These are phyloP conservation scores for Blera fallax DNA, from an alignment of 2,888 invertebrate genomes.

Conservation along the genomic window DNA sequence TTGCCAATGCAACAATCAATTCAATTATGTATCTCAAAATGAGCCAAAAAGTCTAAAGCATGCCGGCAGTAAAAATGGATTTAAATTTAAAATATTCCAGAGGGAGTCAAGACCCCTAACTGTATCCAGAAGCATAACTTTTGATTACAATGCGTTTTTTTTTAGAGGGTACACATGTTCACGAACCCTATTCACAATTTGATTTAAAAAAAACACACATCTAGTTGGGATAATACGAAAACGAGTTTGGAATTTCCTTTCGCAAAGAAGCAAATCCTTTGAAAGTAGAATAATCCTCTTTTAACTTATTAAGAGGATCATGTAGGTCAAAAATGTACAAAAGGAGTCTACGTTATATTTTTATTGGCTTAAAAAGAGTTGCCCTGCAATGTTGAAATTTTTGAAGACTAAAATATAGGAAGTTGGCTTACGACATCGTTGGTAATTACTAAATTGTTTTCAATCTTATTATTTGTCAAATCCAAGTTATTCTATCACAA, in stretches of 20 bases:
- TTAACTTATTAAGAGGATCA: background rate
- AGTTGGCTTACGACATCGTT: background rate
- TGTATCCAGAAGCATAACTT: background rate
- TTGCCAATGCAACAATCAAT: background rate
- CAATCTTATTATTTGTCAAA: no score
- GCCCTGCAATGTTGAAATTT: background rate
- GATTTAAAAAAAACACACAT: background rate
- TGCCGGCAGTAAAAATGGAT: background rate
- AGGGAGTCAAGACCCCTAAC: background rate
- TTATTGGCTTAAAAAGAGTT: background rate
- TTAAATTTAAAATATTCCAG: background rate
- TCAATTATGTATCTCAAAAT: background rate
- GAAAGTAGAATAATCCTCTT: constrained; percentile 17
- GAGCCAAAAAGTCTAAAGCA: background rate
- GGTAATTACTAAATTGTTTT: background rate
- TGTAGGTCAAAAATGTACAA: background rate
- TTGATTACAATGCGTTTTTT: constrained; percentile 1
- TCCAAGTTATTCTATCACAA: no score
- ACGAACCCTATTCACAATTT: background rate
- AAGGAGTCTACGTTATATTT: background rate
- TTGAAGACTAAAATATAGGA: background rate
- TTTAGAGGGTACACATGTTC: background rate
- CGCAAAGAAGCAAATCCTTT: constrained; percentile 5
- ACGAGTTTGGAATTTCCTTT: constrained; percentile 15
- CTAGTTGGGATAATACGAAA: constrained; percentile 16